A percentile compares a stretch with the other conserved stretches of the same genome.
phyloP scores from a whole-genome alignment of 2,113 vertebrate genomes.

The Petaurus breviceps region DNA sequence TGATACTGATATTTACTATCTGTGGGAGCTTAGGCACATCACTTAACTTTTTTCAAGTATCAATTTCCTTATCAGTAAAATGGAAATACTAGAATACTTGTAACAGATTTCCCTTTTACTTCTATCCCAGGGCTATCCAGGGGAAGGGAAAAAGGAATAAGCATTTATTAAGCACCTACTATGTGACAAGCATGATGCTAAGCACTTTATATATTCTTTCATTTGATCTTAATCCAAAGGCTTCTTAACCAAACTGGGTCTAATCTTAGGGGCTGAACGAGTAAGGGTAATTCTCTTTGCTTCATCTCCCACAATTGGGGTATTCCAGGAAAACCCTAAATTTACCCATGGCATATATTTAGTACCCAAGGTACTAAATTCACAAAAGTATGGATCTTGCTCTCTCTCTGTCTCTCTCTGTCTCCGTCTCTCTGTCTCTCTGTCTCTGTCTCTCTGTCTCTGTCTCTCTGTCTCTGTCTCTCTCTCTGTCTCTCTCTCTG shows the following conservation, averaged over 20 bases:
- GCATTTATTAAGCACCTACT: not conserved
- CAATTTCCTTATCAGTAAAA: too few species aligned
- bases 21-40: too few species aligned
- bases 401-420: too few species aligned
- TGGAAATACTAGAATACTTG: too few species aligned
- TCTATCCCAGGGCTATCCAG: not conserved
- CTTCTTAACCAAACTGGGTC: not conserved
- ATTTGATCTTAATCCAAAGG: conserved; percentile 18
- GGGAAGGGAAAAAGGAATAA: not conserved
- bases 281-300: not conserved
- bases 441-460: too few species aligned
- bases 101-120: not conserved
- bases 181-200: not conserved
- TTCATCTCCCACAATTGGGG: not conserved
- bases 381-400: not conserved
- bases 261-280: not conserved
- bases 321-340: not conserved
- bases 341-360: not conserved
- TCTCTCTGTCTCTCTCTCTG: too few species aligned
- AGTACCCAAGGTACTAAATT: too few species aligned
- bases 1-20: too few species aligned
- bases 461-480: too few species aligned
- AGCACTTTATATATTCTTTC: conserved; percentile 34
- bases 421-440: too few species aligned
- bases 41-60: too few species aligned